phyloP scores from a whole-genome alignment of 2,888 invertebrate genomes.

The Liopterus haemorrhoidalis region DNA sequence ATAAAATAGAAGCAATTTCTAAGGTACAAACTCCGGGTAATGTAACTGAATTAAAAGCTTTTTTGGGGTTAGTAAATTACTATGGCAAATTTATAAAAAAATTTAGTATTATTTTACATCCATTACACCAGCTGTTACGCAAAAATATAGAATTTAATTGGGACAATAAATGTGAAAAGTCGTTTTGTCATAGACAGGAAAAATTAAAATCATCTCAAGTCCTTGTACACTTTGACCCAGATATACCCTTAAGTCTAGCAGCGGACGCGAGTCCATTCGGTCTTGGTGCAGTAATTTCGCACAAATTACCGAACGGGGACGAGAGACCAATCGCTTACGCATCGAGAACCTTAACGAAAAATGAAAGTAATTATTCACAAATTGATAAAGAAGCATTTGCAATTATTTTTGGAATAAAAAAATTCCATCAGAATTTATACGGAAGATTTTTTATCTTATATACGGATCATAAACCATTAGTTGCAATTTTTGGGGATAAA shows the following conservation, averaged over 20 bases:
- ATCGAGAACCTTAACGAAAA: slow-evolving; percentile 18
- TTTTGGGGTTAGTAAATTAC: slow-evolving; percentile 37
- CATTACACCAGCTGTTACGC: slow-evolving; percentile 31
- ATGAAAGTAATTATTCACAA: too few species aligned
- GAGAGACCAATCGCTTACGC: slow-evolving; percentile 21
- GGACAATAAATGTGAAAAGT: slow-evolving; percentile 27
- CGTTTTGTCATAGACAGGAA: slow-evolving; percentile 33
- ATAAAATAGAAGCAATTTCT: slow-evolving; percentile 29
- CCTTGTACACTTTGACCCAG: slow-evolving; percentile 29
- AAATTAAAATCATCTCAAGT: slow-evolving; percentile 24
- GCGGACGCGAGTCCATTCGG: slow-evolving; percentile 20
- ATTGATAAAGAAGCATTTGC: too few species aligned
- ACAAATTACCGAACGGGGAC: slow-evolving; percentile 17
- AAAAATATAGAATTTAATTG: slow-evolving; percentile 32
- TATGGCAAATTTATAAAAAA: slow-evolving; percentile 36
- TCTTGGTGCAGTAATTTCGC: slow-evolving; percentile 18
- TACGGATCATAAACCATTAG: too few species aligned
- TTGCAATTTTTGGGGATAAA: too few species aligned
- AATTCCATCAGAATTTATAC: too few species aligned
- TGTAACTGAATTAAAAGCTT: slow-evolving; percentile 33
- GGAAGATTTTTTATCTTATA: too few species aligned
- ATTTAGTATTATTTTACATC: slow-evolving; percentile 26
- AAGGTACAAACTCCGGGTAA: too few species aligned
- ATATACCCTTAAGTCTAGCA: slow-evolving; percentile 20
- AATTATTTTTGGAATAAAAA: slow-evolving; percentile 17